Evolutionary conservation across 2,888 invertebrate genomes (phyloP).

Genomic region (Strigamia maritima): DNA sequence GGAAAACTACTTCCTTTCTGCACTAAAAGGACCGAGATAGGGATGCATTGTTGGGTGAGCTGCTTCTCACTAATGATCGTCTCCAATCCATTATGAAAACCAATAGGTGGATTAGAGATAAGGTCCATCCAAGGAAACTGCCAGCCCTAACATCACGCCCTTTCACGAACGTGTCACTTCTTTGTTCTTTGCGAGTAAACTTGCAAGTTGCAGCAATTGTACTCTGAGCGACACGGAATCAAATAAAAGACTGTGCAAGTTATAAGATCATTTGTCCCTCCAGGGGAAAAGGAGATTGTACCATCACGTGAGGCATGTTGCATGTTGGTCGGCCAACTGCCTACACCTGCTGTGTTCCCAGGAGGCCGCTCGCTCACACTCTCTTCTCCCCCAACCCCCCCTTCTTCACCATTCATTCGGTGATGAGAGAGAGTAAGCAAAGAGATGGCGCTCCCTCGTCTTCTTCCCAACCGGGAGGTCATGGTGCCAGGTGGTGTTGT

Average conservation of each 20-base stretch:
- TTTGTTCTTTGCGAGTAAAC: neutral
- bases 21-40: neutral
- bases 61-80: conserved; percentile 4
- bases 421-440: conserved; percentile 4
- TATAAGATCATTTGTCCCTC: conserved; percentile 4
- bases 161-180: neutral
- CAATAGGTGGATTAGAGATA: conserved; percentile 4
- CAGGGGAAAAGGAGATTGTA: conserved; percentile 4
- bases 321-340: conserved; percentile 4
- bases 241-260: neutral
- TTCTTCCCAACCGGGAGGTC: conserved; percentile 4
- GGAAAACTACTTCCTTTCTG: neutral
- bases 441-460: conserved; percentile 4
- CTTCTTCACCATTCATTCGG: neutral
- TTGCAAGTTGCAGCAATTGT: conserved; percentile 4
- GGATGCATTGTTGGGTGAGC: neutral
- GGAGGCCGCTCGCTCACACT: neutral
- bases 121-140: neutral
- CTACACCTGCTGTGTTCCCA: neutral
- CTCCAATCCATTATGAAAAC: conserved; percentile 4
- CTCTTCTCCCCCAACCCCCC: neutral
- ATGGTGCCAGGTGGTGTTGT: conserved; percentile 4
- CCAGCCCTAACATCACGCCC: neutral
- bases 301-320: conserved; percentile 4
- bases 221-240: conserved; percentile 4